Evolutionary conservation across 2,797 vertebrate species (phyloP).

Genomic region (Cryptoprocta ferox): DNA sequence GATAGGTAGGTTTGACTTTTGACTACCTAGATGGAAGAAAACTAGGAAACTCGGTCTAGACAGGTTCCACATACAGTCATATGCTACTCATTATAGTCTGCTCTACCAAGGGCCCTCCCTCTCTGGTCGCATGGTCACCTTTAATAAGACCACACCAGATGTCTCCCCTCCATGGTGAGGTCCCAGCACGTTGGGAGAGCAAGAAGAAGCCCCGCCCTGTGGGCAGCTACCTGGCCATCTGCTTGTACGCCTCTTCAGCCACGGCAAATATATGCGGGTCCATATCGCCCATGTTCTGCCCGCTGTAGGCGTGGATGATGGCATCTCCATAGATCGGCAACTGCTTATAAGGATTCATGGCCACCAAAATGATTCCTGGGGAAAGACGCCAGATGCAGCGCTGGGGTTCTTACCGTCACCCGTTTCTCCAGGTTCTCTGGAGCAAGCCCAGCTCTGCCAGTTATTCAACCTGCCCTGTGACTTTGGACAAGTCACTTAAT

Average conservation of each 20-base stretch:
- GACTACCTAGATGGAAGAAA: background rate
- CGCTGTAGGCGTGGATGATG: conserved; percentile 97
- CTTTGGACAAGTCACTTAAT: background rate
- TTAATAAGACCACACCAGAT: background rate
- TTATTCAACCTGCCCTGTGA: background rate
- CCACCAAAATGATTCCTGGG: conserved; percentile 97
- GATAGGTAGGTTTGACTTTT: background rate
- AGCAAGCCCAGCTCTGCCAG: background rate
- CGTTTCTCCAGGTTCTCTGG: background rate
- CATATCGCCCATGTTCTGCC: conserved; percentile 99
- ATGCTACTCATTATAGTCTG: background rate
- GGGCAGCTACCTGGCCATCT: conserved; percentile 95
- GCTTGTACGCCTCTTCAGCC: conserved; percentile 98
- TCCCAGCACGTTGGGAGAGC: background rate
- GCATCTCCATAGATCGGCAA: conserved; percentile 97
- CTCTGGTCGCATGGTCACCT: background rate
- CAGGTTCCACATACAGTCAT: background rate
- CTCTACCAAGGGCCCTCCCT: background rate
- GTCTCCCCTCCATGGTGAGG: background rate
- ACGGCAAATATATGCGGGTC: conserved; percentile 99
- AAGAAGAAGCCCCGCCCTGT: background rate
- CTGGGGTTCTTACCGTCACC: background rate
- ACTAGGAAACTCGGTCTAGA: background rate
- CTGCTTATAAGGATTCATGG: conserved; percentile 97
- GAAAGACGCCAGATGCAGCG: background rate